A percentile compares a stretch with the other conserved stretches of the same genome.
phyloP scores from a whole-genome alignment of 2,888 invertebrate species.

The Chesias legatella region DNA sequence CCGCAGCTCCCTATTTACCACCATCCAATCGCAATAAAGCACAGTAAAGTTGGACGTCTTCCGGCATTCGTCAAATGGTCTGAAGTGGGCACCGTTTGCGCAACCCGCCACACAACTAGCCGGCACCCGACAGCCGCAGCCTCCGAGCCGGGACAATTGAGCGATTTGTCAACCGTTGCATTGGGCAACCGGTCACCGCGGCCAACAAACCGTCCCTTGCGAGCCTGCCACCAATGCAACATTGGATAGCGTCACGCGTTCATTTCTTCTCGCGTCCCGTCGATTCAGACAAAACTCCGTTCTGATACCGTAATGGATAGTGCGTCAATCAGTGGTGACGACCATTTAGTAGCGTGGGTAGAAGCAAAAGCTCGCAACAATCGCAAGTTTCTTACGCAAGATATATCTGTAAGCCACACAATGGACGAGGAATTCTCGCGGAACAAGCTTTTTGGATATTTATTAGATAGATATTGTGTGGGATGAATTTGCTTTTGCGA shows the following conservation, averaged over 20 bases:
- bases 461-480: conserved; percentile 78
- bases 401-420: conserved; percentile 74
- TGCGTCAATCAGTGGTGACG: conserved; percentile 58
- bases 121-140: conserved; percentile 50
- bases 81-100: conserved; percentile 53
- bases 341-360: conserved; percentile 60
- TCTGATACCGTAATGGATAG: conserved; percentile 62
- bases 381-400: conserved; percentile 71
- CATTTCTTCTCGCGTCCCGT: conserved; percentile 53
- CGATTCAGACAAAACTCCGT: conserved; percentile 49
- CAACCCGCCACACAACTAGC: conserved; percentile 68
- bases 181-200: conserved; percentile 64
- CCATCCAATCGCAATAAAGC: conserved; percentile 65
- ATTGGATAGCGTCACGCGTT: conserved; percentile 33
- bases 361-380: conserved; percentile 58
- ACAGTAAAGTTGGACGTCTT: conserved; percentile 68
- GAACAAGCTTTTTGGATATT: conserved; percentile 79
- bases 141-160: conserved; percentile 69
- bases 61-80: conserved; percentile 68
- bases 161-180: conserved; percentile 76
- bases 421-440: conserved; percentile 71
- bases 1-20: conserved; percentile 54
- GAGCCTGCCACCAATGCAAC: conserved; percentile 30
- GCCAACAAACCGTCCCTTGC: conserved; percentile 47
- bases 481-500: conserved; percentile 67